Base-by-base conservation (phyloP, 1,140 invertebrate species). In the Himalopsyche phryganea region DNA sequence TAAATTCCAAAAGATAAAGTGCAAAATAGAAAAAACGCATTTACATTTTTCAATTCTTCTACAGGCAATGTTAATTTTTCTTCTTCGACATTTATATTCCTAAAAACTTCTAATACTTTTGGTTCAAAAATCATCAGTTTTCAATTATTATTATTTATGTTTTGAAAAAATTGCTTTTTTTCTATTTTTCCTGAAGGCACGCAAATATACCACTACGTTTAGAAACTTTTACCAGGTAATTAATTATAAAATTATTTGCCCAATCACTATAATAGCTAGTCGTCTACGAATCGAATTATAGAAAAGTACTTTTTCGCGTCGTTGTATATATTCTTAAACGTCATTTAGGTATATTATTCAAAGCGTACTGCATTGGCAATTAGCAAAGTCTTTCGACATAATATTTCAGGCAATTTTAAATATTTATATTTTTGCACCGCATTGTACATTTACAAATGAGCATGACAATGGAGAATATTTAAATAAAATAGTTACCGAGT, bases 151-250 rank as follows among this genome's bases (percentile, higher is more conserved):
- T 28, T 28, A 28, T 28, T 5, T 5, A 28, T 28, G 23, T 28
- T 28, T 28, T 28, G 23, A 28, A 28, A 28, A 49, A 35, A 56
- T 51, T 14, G 52, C 52, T 56, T 47, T 41, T 59, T 52, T 53
- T 52, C 58, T 56, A 56, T 38, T 35, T 46, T 52, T 55, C 50
- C 60, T 57, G 60, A 61, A 61, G 60, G 60, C 60, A 61, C 60
- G 54, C 60, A 57, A 53, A 57, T 58, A 61, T 53, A 57, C 54
- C 54, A 57, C 60, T 61, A 61, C 52, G 23, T 50, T 51, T 56
- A 61, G 52, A 50, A 61, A 46, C 40, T 61, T 55, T 56, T 20
- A 56, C 48, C 48, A 38, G 44, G 53, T 56, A 56, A 45, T 56
- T 28, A 46, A 35, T 44, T 56, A 61, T 61, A 28, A 28, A n/a